These are phyloP conservation scores for Myotis daubentonii DNA, from an alignment of 2,797 vertebrate genomes.

Conservation along the genomic window DNA sequence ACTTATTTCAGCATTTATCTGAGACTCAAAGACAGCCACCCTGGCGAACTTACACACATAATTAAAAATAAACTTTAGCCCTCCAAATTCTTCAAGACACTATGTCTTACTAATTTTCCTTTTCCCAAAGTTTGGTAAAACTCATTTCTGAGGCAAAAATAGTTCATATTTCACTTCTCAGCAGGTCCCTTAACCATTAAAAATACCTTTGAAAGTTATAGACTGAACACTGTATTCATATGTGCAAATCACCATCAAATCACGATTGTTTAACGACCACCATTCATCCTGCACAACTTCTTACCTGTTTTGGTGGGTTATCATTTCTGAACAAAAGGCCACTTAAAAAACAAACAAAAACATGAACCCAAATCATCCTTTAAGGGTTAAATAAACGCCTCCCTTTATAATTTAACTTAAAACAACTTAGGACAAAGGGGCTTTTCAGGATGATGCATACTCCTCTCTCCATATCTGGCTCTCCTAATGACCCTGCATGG, in stretches of 20 bases:
- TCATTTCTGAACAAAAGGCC: constrained; percentile 16
- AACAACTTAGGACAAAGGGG: neutral
- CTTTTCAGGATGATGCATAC: neutral
- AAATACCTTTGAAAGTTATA: neutral
- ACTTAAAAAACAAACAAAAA: neutral
- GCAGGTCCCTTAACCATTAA: neutral
- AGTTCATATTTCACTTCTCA: neutral
- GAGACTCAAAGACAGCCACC: neutral
- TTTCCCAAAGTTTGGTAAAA: neutral
- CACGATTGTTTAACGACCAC: neutral
- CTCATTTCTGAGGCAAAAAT: neutral
- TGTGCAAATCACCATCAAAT: neutral
- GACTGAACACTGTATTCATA: neutral
- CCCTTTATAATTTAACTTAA: constrained; percentile 30
- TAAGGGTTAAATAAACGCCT: constrained; percentile 1
- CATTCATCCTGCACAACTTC: neutral
- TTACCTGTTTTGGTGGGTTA: neutral
- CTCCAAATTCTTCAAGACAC: neutral
- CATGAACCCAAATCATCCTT: neutral
- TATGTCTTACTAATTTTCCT: neutral
- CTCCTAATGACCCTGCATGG: neutral
- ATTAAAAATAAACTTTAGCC: neutral
- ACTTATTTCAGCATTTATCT: neutral
- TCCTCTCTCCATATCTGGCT: neutral
- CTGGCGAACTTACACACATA: neutral